phyloP scores from a whole-genome alignment of 2,888 invertebrate genomes.

The Melanophora roralis region DNA sequence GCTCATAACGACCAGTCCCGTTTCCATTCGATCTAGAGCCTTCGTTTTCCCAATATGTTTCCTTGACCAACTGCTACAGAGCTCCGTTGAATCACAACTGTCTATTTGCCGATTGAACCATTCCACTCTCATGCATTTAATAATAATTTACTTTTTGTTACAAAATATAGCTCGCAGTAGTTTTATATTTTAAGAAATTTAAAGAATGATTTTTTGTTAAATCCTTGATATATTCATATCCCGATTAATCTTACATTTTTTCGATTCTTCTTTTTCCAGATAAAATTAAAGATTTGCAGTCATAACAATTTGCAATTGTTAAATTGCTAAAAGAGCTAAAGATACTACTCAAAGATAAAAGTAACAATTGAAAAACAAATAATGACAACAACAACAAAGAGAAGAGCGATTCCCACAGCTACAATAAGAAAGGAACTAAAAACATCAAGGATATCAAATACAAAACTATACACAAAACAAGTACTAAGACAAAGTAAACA shows the following conservation, averaged over 20 bases:
- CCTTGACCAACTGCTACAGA: no score
- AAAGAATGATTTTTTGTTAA: not conserved
- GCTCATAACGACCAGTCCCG: no score
- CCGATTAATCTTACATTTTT: not conserved
- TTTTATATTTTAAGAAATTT: no score
- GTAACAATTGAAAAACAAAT: slow-evolving; percentile 25
- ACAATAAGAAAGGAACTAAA: slow-evolving; percentile 14
- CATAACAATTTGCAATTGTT: not conserved
- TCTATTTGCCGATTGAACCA: no score
- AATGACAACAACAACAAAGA: slow-evolving; percentile 52
- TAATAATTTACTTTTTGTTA: no score
- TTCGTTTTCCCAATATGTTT: no score
- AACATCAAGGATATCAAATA: slow-evolving; percentile 9
- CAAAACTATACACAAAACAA: slow-evolving; percentile 28
- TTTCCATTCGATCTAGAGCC: no score
- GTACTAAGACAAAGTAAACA: slow-evolving; percentile 25
- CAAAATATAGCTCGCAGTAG: no score
- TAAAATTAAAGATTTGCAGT: no score
- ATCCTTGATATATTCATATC: not conserved
- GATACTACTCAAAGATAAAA: not conserved
- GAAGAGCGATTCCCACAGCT: slow-evolving; percentile 16
- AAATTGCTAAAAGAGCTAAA: not conserved
- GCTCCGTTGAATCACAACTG: no score
- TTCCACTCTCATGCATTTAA: no score
- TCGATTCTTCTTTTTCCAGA: slow-evolving; percentile 16